A percentile compares a stretch with the other conserved stretches of the same genome.
Conservation (phyloP, 2,797 vertebrate genomes). For the Squalus acanthias region DNA sequence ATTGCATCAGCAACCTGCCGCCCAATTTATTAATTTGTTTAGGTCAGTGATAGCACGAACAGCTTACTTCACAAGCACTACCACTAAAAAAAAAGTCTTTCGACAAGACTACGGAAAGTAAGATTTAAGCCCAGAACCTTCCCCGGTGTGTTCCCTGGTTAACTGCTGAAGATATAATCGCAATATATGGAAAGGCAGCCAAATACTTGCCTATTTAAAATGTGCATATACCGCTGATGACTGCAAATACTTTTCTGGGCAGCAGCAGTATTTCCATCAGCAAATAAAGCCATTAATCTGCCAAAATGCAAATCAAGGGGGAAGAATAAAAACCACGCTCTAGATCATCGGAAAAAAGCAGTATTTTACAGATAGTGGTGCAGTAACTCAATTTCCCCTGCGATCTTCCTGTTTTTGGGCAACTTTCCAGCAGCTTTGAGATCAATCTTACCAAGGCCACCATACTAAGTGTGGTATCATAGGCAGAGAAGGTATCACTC, state of each 20-base stretch:
- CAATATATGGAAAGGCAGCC: background rate
- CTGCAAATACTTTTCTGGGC: background rate
- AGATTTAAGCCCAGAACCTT: background rate
- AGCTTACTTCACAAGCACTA: background rate
- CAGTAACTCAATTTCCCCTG: background rate
- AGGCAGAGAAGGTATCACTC: background rate
- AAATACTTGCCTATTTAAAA: background rate
- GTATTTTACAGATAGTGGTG: background rate
- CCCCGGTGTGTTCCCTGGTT: background rate
- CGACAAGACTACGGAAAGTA: background rate
- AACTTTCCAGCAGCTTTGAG: background rate
- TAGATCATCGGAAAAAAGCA: background rate
- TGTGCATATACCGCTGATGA: background rate
- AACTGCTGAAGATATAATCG: background rate
- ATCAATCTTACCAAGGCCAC: background rate
- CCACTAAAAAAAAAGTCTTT: background rate
- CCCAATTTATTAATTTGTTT: background rate
- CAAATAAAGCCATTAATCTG: constrained; percentile 34
- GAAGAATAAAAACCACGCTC: background rate
- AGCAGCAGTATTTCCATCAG: background rate
- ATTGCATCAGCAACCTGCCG: background rate
- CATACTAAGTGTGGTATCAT: background rate
- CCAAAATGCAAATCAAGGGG: background rate
- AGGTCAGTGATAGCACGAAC: background rate
- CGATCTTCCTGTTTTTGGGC: background rate